Base-by-base conservation (phyloP, 2,113 vertebrate genomes). In the Labeo catla region DNA sequence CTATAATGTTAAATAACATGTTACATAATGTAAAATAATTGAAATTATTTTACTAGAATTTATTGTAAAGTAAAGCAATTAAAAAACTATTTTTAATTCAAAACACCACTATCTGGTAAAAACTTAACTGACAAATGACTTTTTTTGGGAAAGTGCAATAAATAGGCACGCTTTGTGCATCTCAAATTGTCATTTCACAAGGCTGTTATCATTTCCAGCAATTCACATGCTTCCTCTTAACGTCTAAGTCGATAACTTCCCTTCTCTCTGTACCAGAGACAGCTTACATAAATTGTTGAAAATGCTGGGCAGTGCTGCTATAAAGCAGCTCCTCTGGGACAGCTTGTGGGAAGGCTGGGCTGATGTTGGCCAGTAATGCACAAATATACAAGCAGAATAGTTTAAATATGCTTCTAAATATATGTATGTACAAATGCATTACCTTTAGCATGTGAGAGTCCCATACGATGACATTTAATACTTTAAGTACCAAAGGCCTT, bases 351-450 rank as follows among this genome's bases (percentile, higher is more conserved):
- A 59, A 84, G 68, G 50, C 8, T 73, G 49, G 65, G 23, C 28
- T 83, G 50, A 23, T 73, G 9, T 52, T 11, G 49, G 49, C 68
- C 63, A 45, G 81, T 57, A 84, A 57, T 59, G 50, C 36, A 45
- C 81, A 57, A 59, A 21, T 72, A 68, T 36, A 34, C 28, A 15
- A 70, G 49, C 21, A 4, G 74, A 76, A 52, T 76, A 77, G 7
- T 77, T 77, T 54, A 65, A 81, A 81, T 66, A 82, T 70, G 49
- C 47, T 82, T 68, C 80, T 68, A 70, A 52, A 36, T 70, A 82
- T 68, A 66, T 39, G 2, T 10, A 68, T 28, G 28, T 19, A 36
- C 9, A 23, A 61, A 81, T 61, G n/a, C 8, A 52, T 54, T 77
- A 19, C 76, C 49, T 52, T 16, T 73, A 19, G 10, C 54, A 4